Evolutionary conservation across 2,888 invertebrate species (phyloP).

Genomic region (Gerris lacustris): DNA sequence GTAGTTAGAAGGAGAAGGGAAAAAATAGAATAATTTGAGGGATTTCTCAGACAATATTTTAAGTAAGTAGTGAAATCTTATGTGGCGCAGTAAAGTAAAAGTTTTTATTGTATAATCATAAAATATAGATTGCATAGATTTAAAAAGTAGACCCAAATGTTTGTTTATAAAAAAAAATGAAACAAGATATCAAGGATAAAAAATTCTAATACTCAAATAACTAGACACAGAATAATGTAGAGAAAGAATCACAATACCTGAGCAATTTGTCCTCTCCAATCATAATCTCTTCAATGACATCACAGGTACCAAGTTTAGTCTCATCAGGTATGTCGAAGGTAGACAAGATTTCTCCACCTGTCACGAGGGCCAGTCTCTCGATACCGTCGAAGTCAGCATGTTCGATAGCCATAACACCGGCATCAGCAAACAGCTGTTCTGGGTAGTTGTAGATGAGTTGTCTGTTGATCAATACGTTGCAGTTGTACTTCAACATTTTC

Average conservation of each 20-base stretch:
- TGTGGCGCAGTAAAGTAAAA: too few relatives aligned
- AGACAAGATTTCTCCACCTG: slow-evolving; percentile 95
- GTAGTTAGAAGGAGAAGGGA: too few relatives aligned
- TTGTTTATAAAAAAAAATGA: too few relatives aligned
- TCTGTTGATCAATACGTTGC: slow-evolving; percentile 95
- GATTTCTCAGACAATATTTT: too few relatives aligned
- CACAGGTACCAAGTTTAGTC: slow-evolving; percentile 87
- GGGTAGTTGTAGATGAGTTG: slow-evolving; percentile 99
- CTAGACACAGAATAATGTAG: too few relatives aligned
- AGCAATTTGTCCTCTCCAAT: slow-evolving; percentile 93
- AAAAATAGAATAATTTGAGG: too few relatives aligned
- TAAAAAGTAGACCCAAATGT: too few relatives aligned
- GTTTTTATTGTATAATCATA: too few relatives aligned
- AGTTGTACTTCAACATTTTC: slow-evolving; percentile 85
- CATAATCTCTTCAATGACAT: slow-evolving; percentile 89
- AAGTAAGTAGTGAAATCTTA: too few relatives aligned
- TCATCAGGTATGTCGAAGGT: slow-evolving; percentile 90
- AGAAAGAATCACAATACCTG: slow-evolving; percentile 38
- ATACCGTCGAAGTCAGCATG: slow-evolving; percentile 99
- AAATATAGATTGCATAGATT: too few relatives aligned
- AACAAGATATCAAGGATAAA: too few relatives aligned
- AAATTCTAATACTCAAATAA: too few relatives aligned
- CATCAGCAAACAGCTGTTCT: slow-evolving; percentile 97
- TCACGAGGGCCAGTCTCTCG: slow-evolving; percentile 89
- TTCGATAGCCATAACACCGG: slow-evolving; percentile 97